Percentiles rank a stretch among this genome's conserved stretches.
Evolutionary conservation across 1,140 invertebrate species (phyloP).

Genomic region (Procambarus clarkii): DNA sequence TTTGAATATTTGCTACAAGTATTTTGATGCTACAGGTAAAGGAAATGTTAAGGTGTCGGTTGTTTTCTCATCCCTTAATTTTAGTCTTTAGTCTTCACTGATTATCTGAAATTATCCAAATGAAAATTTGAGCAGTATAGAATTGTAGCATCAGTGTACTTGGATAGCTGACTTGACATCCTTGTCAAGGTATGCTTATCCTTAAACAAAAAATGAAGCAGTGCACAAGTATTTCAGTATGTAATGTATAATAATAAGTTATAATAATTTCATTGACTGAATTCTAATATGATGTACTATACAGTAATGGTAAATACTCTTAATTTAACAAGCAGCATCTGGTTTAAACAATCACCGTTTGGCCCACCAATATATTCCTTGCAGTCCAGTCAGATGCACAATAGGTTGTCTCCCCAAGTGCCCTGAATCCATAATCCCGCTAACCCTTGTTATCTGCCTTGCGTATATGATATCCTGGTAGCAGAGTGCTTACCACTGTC

Average conservation of each 20-base stretch:
- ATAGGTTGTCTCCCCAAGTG: neutral
- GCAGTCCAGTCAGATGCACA: neutral
- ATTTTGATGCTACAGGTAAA: neutral
- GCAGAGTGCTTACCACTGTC: neutral
- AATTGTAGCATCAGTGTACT: neutral
- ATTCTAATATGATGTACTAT: neutral
- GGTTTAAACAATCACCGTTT: neutral
- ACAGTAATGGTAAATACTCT: neutral
- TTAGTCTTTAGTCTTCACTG: too few species aligned
- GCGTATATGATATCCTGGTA: neutral
- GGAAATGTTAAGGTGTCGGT: neutral
- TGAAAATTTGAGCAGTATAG: neutral
- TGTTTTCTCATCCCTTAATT: neutral
- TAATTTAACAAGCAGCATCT: neutral
- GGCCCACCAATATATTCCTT: neutral
- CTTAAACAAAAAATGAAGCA: neutral
- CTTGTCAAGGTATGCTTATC: neutral
- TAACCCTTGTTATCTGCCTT: neutral
- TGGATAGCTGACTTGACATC: neutral
- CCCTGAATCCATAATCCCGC: neutral
- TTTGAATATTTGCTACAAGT: neutral
- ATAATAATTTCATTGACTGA: neutral
- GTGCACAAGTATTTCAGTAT: neutral
- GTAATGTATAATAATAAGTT: neutral
- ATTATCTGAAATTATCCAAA: too few species aligned